A percentile compares a stretch with the other conserved stretches of the same genome.
phyloP scores from a whole-genome alignment of 1,140 invertebrate genomes.

The Panagrolaimus sp. region DNA sequence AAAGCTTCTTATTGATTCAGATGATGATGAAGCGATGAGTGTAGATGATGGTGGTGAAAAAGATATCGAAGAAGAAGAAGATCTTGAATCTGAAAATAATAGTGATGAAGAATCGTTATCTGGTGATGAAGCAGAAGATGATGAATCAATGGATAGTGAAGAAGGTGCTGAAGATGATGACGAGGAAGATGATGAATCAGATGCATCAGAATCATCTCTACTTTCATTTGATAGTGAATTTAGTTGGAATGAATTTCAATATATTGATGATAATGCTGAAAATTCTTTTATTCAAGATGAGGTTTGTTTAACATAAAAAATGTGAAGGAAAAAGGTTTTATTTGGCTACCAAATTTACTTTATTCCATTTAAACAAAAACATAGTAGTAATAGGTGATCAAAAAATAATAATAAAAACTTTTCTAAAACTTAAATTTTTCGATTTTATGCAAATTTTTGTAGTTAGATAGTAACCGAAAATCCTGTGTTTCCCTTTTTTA shows the following conservation, averaged over 20 bases:
- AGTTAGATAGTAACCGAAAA: too few species aligned
- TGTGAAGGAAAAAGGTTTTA: too few species aligned
- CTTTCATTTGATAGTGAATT: background rate
- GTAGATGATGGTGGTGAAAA: too few species aligned
- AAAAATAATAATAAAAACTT: too few species aligned
- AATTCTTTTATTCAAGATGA: constrained; percentile 4
- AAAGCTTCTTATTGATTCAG: too few species aligned
- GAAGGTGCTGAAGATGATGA: background rate
- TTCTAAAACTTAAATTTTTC: too few species aligned
- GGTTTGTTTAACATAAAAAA: background rate
- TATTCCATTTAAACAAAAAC: background rate
- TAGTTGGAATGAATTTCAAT: constrained; percentile 6
- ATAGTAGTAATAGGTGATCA: too few species aligned
- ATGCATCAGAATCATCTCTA: background rate
- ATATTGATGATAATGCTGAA: background rate
- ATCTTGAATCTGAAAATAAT: background rate
- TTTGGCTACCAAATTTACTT: too few species aligned
- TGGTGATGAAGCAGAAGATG: background rate
- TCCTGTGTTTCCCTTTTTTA: too few species aligned
- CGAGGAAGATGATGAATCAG: background rate
- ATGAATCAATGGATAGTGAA: background rate
- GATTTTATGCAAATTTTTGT: too few species aligned
- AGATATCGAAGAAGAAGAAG: too few species aligned
- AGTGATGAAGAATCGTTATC: background rate
- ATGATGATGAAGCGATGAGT: too few species aligned